Conservation (phyloP, 2,797 vertebrate genomes). For the Cyprinella venusta region DNA sequence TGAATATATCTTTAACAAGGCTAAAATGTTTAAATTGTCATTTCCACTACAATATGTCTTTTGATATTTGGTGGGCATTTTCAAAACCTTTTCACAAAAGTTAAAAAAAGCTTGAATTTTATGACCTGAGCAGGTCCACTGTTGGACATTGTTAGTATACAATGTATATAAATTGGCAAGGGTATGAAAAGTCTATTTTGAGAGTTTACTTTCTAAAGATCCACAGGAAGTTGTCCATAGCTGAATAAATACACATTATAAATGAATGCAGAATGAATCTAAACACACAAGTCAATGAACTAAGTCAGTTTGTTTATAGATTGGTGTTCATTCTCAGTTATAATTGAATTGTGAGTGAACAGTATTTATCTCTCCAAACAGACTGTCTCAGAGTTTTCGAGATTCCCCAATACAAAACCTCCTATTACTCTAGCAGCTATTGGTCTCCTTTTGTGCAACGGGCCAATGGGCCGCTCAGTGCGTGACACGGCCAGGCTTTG, state of each 20-base stretch:
- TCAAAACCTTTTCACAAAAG: background rate
- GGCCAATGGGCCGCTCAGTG: slow-evolving; percentile 48
- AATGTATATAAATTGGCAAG: background rate
- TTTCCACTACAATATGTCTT: background rate
- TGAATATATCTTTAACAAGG: background rate
- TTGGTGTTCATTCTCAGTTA: background rate
- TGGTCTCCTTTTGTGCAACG: background rate
- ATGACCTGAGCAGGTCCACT: background rate
- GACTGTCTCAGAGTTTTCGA: background rate
- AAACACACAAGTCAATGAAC: background rate
- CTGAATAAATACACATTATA: background rate
- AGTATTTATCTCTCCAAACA: background rate
- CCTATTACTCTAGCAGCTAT: slow-evolving; percentile 1
- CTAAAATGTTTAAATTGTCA: background rate
- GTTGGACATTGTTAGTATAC: background rate
- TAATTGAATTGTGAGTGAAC: background rate
- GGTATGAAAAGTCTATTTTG: background rate
- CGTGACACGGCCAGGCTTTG: slow-evolving; percentile 52
- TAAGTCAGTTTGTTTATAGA: background rate
- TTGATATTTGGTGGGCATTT: background rate
- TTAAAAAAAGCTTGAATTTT: no score
- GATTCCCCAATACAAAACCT: background rate
- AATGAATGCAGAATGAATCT: background rate
- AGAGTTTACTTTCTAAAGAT: background rate
- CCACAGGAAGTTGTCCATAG: background rate